Evolutionary conservation across 2,113 vertebrate genomes (phyloP).

Genomic region (Odontesthes bonariensis): DNA sequence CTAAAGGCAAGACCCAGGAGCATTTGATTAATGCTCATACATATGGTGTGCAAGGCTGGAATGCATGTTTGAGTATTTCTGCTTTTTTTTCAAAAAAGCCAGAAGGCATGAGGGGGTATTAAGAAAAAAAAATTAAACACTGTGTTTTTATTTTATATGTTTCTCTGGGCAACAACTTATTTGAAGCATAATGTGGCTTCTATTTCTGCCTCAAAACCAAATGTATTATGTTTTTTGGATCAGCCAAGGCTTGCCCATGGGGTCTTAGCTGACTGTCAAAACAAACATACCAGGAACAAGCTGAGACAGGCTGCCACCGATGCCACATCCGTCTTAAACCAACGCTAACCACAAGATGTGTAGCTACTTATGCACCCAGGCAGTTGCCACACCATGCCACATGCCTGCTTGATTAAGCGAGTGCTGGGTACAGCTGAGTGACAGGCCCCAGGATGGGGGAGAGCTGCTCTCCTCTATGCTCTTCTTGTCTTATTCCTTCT

Average conservation of each 20-base stretch:
- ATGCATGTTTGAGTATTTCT: slow-evolving; percentile 37
- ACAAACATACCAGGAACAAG: slow-evolving; percentile 80
- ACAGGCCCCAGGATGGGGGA: slow-evolving; percentile 47
- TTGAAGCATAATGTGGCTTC: slow-evolving; percentile 70
- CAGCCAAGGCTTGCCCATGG: slow-evolving; percentile 60
- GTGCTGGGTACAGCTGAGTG: slow-evolving; percentile 63
- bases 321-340: slow-evolving; percentile 79
- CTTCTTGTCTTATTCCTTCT: neutral
- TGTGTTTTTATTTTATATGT: slow-evolving; percentile 28
- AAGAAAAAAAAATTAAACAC: slow-evolving; percentile 51
- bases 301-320: slow-evolving; percentile 70
- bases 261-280: slow-evolving; percentile 80
- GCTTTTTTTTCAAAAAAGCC: slow-evolving; percentile 33
- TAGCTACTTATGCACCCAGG: slow-evolving; percentile 58
- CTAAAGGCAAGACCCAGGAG: slow-evolving; percentile 66
- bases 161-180: slow-evolving; percentile 67
- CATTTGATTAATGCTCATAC: slow-evolving; percentile 70
- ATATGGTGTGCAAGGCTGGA: slow-evolving; percentile 48
- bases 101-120: neutral
- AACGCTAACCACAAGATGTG: slow-evolving; percentile 74
- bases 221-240: slow-evolving; percentile 71
- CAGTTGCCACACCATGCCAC: slow-evolving; percentile 75
- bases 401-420: slow-evolving; percentile 74
- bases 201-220: slow-evolving; percentile 76
- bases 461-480: slow-evolving; percentile 29